Percentiles rank a stretch among this genome's conserved stretches.
Evolutionary conservation across 1,140 invertebrate genomes (phyloP).

Genomic region (Cotesia vestalis): DNA sequence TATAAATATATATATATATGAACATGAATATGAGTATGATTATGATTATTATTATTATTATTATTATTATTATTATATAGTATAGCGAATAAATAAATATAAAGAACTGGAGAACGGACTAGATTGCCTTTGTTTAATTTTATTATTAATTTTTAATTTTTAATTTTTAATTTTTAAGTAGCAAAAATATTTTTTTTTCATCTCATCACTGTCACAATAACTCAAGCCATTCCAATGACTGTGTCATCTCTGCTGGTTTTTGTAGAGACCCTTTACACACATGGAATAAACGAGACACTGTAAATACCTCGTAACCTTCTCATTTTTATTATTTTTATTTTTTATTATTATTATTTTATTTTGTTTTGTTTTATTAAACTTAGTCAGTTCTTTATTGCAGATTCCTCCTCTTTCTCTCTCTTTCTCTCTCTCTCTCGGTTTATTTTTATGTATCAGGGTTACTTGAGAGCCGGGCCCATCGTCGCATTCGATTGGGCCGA

Average conservation of each 20-base stretch:
- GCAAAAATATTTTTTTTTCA: constrained; percentile 42
- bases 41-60: too few relatives aligned
- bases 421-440: not conserved
- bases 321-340: not conserved
- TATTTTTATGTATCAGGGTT: constrained; percentile 3
- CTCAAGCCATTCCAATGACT: constrained; percentile 47
- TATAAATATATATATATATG: constrained; percentile 20
- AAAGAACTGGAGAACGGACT: constrained; percentile 46
- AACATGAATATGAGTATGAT: not conserved
- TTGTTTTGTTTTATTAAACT: not conserved
- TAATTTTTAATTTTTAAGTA: constrained; percentile 48
- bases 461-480: constrained; percentile 42
- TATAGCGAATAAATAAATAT: constrained; percentile 44
- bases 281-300: constrained; percentile 42
- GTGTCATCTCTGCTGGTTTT: not conserved
- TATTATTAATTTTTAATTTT: too few relatives aligned
- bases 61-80: not conserved
- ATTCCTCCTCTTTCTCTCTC: not conserved
- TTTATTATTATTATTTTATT: not conserved
- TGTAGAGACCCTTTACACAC: not conserved
- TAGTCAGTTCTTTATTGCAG: not conserved
- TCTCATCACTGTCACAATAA: constrained; percentile 21
- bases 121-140: constrained; percentile 52
- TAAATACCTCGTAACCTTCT: constrained; percentile 52
- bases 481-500: constrained; percentile 42